Evolutionary conservation across 1,140 invertebrate genomes (phyloP), one percentile per base, ranked within the genome.

Genomic region (Drosophila chauvacae): DNA sequence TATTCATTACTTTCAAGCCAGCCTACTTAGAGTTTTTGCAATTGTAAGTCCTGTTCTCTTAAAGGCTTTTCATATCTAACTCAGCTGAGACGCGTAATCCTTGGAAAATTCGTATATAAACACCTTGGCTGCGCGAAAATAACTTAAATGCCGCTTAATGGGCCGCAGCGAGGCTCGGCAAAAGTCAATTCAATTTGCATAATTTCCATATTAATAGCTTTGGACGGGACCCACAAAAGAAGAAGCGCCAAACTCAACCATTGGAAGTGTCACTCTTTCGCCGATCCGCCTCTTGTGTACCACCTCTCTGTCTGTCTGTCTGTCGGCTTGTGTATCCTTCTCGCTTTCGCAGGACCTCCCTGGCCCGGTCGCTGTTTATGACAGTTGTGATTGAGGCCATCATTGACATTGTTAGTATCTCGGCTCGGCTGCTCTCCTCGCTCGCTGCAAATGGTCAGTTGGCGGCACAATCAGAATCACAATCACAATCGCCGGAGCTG

Each of bases 341-440:
- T 10, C 65, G 2, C 26, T 50, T 18, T 28, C 45, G 18, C 20
- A 50, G 66, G 66, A 59, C 53, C 53, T 23, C 23, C 44, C 14
- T 35, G 30, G n/a, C 30, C 26, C 18, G 26, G 37, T 77, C 64
- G 65, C 68, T 88, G 84, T 79, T 88, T 87, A 84, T 87, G 85
- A 87, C 84, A 87, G 77, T 59, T 84, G 59, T 87, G 84, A 87
- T 87, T 87, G 84, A 87, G 77, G 80, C 84, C 84, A 84, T 87
- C 80, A 88, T 80, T 87, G 84, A 55, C 83, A 88, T 57, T 57
- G 66, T 78, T 60, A 78, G 75, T 39, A 56, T 56, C 53, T 39
- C 23, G 23, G 33, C 20, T 26, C 14, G 20, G 53, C 14, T 39
- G 53, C 53, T 56, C 53, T 56, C 20, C 56, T 61, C 35, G 42